phyloP scores from a whole-genome alignment of 1,140 invertebrate genomes.

The Tenebrio molitor region DNA sequence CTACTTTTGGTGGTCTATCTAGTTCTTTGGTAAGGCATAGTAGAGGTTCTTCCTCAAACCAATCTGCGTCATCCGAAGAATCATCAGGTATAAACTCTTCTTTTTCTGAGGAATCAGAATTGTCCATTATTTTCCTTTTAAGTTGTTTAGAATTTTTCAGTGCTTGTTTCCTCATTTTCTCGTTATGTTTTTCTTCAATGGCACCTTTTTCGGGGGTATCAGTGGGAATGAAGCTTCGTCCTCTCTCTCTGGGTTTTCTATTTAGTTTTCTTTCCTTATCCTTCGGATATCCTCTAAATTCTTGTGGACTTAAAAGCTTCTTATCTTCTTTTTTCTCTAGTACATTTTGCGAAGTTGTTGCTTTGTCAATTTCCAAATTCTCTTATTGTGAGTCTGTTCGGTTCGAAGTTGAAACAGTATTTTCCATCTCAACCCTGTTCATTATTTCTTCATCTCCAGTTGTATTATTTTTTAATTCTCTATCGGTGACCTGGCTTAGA shows the following conservation, averaged over 20 bases:
- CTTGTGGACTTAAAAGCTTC: background rate
- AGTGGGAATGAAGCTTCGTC: background rate
- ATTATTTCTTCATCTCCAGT: no score
- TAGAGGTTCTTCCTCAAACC: background rate
- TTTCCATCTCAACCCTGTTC: no score
- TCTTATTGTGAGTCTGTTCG: no score
- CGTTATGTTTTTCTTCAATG: background rate
- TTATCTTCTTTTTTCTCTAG: background rate
- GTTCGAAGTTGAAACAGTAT: no score
- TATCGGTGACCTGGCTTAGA: no score
- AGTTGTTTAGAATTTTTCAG: background rate
- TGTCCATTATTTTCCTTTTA: background rate
- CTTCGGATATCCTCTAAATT: background rate
- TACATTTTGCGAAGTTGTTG: no score
- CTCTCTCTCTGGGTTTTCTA: background rate
- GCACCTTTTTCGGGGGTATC: background rate
- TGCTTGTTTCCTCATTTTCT: background rate
- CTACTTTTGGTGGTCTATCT: background rate
- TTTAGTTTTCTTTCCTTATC: background rate
- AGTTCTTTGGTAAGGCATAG: background rate
- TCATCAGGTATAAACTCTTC: no score
- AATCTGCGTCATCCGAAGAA: background rate
- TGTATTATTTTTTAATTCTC: no score
- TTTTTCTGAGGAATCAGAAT: background rate
- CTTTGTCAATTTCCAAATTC: no score